These are phyloP conservation scores for Semaprochilodus insignis DNA, from an alignment of 2,797 vertebrate species.

Conservation along the genomic window DNA sequence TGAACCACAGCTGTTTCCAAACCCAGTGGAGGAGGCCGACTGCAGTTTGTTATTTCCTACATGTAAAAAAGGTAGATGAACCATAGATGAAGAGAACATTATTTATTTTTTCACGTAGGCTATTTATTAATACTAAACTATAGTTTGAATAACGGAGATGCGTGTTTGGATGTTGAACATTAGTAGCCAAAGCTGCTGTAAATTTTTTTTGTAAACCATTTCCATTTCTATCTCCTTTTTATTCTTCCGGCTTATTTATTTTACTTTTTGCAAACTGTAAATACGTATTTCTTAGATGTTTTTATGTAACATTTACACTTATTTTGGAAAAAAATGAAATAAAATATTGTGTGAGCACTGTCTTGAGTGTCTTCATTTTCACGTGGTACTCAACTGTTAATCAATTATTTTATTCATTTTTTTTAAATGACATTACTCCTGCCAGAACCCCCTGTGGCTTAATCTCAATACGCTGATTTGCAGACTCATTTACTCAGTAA, in stretches of 20 bases:
- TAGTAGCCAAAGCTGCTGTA: constrained; percentile 83
- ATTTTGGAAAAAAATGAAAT: constrained; percentile 77
- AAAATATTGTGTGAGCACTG: constrained; percentile 70
- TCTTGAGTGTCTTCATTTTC: background rate
- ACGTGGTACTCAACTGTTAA: constrained; percentile 40
- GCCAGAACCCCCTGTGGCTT: no score
- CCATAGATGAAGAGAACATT: constrained; percentile 81
- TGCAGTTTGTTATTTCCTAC: constrained; percentile 71
- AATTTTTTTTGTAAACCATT: constrained; percentile 71
- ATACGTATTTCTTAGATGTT: constrained; percentile 76
- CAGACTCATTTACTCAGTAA: background rate
- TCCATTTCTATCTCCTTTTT: constrained; percentile 78
- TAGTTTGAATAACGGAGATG: constrained; percentile 70
- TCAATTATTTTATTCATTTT: background rate
- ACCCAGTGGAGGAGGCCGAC: constrained; percentile 21
- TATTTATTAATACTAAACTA: constrained; percentile 86
- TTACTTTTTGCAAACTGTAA: constrained; percentile 77
- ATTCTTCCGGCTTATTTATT: constrained; percentile 82
- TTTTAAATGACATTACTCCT: background rate
- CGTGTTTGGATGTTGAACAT: constrained; percentile 64
- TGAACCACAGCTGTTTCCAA: constrained; percentile 16
- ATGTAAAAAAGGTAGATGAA: constrained; percentile 73
- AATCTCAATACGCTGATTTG: background rate
- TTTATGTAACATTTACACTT: constrained; percentile 79
- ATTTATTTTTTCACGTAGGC: constrained; percentile 90